Evolutionary conservation across 1,140 invertebrate species (phyloP), one percentile per base, ranked within the genome.

Genomic region (Drosophila leontia): DNA sequence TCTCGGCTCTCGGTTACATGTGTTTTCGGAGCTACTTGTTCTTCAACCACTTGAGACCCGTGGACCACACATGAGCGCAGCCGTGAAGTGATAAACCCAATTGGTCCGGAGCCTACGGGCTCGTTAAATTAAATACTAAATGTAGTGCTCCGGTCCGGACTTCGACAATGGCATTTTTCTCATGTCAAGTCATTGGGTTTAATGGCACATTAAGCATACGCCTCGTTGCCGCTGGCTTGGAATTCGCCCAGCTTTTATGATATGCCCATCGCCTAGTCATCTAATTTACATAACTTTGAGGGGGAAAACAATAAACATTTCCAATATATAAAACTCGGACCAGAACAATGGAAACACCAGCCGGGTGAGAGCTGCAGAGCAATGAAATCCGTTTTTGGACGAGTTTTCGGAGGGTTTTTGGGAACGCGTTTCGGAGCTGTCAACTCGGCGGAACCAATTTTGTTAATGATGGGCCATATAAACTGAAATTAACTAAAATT

Each of bases 161-260:
- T 63, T 55, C 61, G 69, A 72, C 61, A 78, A 63, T 68, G 55
- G 53, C 35, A 59, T 71, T 78, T 56, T 79, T 79, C 67, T 65
- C 77, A 67, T 57, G 76, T 58, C 48, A 79, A 74, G 69, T 84
- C 85, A 88, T 78, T 85, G 85, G 75, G 70, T 88, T 88, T 88
- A 90, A 88, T 88, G 78, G 75, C 78, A 75, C 77, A 88, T 90
- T 88, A 88, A 88, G 85, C 81, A 88, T 88, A 88, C 85, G 85
- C 85, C 85, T 81, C 81, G 78, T 90, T 79, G 85, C 58, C 69
- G 68, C 78, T 39, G 45, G 51, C 53, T 78, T 65, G 76, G 78
- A 80, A 76, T 83, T 82, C 59, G 61, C 48, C 65, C 60, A 70
- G 61, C 60, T 84, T 82, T 63, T 82, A 82, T 65, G 80, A 82